A percentile compares a stretch with the other conserved stretches of the same genome.
phyloP scores from a whole-genome alignment of 2,113 vertebrate genomes.

The Myiozetetes cayanensis region DNA sequence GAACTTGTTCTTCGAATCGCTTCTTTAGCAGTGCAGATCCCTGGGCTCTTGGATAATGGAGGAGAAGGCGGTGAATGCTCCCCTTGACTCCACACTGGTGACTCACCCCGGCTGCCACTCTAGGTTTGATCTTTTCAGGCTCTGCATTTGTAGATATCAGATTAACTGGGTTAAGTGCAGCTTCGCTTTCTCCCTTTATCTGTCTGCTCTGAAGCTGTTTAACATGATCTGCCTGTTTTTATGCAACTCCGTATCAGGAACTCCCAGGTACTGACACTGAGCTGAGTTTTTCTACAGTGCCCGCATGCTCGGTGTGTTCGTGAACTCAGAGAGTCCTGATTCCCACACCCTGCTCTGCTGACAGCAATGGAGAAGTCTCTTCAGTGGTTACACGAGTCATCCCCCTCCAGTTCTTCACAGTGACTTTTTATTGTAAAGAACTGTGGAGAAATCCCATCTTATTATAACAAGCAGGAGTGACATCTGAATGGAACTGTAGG shows the following conservation, averaged over 20 bases:
- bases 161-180: background rate
- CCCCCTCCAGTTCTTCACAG: background rate
- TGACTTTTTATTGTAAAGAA: background rate
- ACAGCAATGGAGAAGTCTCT: background rate
- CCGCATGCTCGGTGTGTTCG: background rate
- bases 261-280: background rate
- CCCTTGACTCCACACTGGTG: background rate
- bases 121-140: background rate
- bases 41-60: background rate
- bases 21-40: background rate
- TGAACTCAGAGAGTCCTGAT: background rate
- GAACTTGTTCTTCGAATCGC: background rate
- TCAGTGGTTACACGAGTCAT: background rate
- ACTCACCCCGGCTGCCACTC: background rate
- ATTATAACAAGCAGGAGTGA: background rate
- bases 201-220: background rate
- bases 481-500: background rate
- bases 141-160: background rate
- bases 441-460: background rate
- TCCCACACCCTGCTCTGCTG: background rate
- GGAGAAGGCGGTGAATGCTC: background rate
- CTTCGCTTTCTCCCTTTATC: background rate
- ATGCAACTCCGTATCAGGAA: background rate
- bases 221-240: slow-evolving; percentile 8
- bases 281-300: background rate